Percentiles rank a stretch among this genome's conserved stretches.
These are phyloP conservation scores for Anseranas semipalmata DNA, from an alignment of 2,113 vertebrate species.

Conservation along the genomic window DNA sequence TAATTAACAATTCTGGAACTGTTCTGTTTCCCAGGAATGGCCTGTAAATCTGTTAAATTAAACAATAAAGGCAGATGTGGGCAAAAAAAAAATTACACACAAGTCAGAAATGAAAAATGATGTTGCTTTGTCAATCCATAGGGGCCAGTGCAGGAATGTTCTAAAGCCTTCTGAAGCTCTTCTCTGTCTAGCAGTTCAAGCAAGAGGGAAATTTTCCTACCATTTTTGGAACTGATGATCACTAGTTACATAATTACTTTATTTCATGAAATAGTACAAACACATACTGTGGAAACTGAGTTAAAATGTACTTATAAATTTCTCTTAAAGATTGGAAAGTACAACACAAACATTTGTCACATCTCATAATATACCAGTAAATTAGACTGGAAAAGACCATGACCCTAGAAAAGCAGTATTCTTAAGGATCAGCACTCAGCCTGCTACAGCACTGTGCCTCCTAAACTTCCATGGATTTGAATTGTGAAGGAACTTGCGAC, in stretches of 20 bases:
- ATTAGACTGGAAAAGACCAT: neutral
- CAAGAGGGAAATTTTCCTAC: neutral
- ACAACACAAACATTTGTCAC: neutral
- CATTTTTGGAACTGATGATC: neutral
- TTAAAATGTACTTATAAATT: neutral
- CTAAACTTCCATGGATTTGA: neutral
- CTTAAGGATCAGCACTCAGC: neutral
- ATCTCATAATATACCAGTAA: neutral
- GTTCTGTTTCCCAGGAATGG: slow-evolving; percentile 5
- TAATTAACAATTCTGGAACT: slow-evolving; percentile 20
- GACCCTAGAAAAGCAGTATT: neutral
- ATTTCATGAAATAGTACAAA: neutral
- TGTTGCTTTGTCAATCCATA: neutral
- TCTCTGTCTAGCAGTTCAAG: neutral
- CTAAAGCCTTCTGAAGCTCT: neutral
- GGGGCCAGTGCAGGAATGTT: neutral
- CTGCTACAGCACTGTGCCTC: neutral
- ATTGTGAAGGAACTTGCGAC: neutral
- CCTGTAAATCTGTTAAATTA: neutral
- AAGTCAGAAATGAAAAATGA: slow-evolving; percentile 12
- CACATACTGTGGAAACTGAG: neutral
- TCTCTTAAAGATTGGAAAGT: neutral
- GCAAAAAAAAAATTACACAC: slow-evolving; percentile 11
- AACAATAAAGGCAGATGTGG: neutral
- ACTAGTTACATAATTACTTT: neutral